Base-by-base conservation (phyloP, 2,113 vertebrate genomes). In the Tetraodon nigroviridis region DNA sequence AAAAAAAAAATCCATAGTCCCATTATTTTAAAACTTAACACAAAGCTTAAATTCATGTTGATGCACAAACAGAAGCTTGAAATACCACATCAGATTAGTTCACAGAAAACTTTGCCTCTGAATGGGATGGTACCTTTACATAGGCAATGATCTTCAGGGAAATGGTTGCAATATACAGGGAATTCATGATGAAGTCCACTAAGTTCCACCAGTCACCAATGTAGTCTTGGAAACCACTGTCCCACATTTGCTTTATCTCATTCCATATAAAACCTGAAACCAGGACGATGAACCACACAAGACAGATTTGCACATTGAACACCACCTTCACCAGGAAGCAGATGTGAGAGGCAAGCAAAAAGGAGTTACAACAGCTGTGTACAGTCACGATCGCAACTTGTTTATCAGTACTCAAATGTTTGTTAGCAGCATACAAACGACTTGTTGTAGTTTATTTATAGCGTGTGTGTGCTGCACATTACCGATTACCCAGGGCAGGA, bases 161-260 rank as follows among this genome's bases (percentile, higher is more conserved):
- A 76, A 99, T 98, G 63, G 96, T 99, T 78, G 95, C 94, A 76
- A 99, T 87, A 69, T 98, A 99, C 76, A 99, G 85, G 52, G 94
- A 92, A 79, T 99, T 99, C 95, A 99, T 98, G 59, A 99, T 93
- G 78, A 99, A 99, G 87, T 99, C 97, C 97, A 99, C 97, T 22
- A 99, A 89, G 67, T 99, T 99, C 97, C 97, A 99, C 97, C 97
- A 98, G 41, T 99, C 96, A n/a, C 97, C 92, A 48, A 98, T 88
- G 79, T 99, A 99, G 85, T 98, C 95, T 68, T 98, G 88, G 14
- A 99, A 90, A 81, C 97, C 96, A 6, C 93, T 94, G 56, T 98
- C 95, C 97, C 96, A 99, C 95, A 99, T 99, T 89, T 99, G 97
- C 77, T 99, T 99, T 85, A 99, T 96, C 87, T 99, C 97, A 47